Evolutionary conservation across 64 coral and sea anemone species (phyloP).

Genomic region (Porites australiensis): DNA sequence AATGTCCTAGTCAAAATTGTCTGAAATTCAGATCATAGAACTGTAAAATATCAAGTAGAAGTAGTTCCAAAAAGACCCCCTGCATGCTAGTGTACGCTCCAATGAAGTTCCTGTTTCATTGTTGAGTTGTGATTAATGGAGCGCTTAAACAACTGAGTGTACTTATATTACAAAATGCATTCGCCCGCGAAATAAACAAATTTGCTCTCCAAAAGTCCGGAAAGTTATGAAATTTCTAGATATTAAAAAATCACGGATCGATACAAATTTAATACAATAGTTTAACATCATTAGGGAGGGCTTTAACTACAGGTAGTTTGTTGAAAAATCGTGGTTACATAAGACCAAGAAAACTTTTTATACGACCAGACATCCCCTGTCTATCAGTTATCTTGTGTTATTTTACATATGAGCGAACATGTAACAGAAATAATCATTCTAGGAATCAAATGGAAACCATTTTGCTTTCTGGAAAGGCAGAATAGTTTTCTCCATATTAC

Average conservation of each 20-base stretch:
- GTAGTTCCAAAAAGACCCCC: background rate
- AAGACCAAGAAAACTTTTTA: background rate
- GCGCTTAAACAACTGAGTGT: background rate
- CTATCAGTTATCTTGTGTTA: no score
- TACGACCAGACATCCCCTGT: no score
- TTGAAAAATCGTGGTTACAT: background rate
- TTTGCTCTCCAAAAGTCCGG: background rate
- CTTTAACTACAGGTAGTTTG: background rate
- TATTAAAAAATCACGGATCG: background rate
- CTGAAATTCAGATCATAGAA: background rate
- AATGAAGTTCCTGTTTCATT: background rate
- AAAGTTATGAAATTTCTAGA: no score
- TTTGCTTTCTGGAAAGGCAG: no score
- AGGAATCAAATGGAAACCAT: no score
- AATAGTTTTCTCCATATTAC: background rate
- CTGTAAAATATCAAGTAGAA: background rate
- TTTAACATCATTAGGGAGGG: background rate
- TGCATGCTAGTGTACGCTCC: background rate
- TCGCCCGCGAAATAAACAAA: slow-evolving; percentile 32
- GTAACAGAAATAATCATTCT: no score
- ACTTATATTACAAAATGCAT: background rate
- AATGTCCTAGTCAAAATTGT: background rate
- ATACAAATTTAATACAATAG: background rate
- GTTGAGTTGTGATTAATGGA: slow-evolving; percentile 23
- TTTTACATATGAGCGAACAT: no score